Percentiles rank a stretch among this genome's conserved stretches.
Evolutionary conservation across 2,888 invertebrate genomes (phyloP).

Genomic region (Hetaerina titia): DNA sequence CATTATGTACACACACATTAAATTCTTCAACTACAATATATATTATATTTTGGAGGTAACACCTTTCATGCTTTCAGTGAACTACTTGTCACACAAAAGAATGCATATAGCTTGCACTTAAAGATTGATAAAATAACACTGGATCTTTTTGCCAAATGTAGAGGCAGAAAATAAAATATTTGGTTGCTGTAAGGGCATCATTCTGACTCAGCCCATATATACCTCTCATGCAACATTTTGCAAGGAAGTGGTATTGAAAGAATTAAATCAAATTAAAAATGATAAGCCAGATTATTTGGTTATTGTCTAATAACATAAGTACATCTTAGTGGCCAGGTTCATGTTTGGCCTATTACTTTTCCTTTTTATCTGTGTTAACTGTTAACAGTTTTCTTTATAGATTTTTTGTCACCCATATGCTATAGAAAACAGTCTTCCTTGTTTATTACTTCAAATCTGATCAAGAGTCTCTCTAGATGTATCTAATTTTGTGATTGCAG

Average conservation of each 20-base stretch:
- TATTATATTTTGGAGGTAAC: constrained; percentile 52
- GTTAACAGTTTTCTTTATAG: constrained; percentile 24
- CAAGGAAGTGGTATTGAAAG: constrained; percentile 24
- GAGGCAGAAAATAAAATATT: constrained; percentile 24
- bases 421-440: constrained; percentile 65
- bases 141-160: constrained; percentile 3
- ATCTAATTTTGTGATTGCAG: constrained; percentile 61
- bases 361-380: constrained; percentile 41
- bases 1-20: constrained; percentile 65
- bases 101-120: constrained; percentile 44
- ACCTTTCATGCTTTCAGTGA: constrained; percentile 34
- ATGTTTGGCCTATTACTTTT: constrained; percentile 39
- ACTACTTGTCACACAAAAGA: constrained; percentile 54
- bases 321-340: constrained; percentile 55
- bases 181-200: constrained; percentile 53
- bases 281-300: constrained; percentile 62
- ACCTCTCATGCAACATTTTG: constrained; percentile 59
- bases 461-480: constrained; percentile 56
- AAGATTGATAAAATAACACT: background rate
- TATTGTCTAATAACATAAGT: constrained; percentile 66
- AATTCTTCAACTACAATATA: constrained; percentile 53
- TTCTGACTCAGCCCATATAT: constrained; percentile 56
- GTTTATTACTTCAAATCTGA: constrained; percentile 56
- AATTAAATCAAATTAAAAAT: constrained; percentile 25
- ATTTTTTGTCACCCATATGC: constrained; percentile 51